phyloP scores from a whole-genome alignment of 2,888 invertebrate genomes.

The Agapostemon virescens region DNA sequence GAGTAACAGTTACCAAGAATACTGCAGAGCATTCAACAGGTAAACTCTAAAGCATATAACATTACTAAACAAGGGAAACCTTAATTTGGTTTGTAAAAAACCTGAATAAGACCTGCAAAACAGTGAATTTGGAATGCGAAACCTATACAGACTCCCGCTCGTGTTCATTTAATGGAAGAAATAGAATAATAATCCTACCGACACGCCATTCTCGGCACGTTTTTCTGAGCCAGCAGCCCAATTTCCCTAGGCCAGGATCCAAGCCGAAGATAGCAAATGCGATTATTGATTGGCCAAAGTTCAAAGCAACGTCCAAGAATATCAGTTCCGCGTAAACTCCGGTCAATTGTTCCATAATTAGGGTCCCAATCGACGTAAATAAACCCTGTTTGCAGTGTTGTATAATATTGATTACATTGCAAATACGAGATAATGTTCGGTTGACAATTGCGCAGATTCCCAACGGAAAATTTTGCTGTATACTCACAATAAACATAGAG shows the following conservation, averaged over 20 bases:
- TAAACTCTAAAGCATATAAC: neutral
- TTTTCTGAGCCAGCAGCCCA: conserved; percentile 74
- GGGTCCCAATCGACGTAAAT: conserved; percentile 90
- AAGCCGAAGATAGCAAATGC: conserved; percentile 93
- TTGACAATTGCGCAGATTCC: neutral
- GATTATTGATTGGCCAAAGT: conserved; percentile 94
- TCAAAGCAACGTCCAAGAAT: conserved; percentile 93
- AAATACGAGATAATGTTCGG: neutral
- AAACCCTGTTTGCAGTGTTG: conserved; percentile 85
- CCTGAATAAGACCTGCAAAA: too few relatives aligned
- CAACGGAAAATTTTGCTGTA: conserved; percentile 16
- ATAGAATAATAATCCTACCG: conserved; percentile 76
- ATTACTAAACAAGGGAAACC: neutral
- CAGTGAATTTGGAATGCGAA: too few relatives aligned
- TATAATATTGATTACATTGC: conserved; percentile 15
- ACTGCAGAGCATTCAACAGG: neutral
- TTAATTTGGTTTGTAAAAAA: neutral
- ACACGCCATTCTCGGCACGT: conserved; percentile 81
- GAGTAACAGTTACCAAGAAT: neutral
- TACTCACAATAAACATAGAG: conserved; percentile 93
- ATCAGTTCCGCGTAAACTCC: conserved; percentile 96
- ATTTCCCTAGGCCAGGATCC: conserved; percentile 83
- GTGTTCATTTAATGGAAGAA: neutral
- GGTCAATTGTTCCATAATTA: conserved; percentile 90
- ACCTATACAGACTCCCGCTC: neutral